phyloP scores from a whole-genome alignment of 2,797 vertebrate genomes.

The Caiman crocodilus region DNA sequence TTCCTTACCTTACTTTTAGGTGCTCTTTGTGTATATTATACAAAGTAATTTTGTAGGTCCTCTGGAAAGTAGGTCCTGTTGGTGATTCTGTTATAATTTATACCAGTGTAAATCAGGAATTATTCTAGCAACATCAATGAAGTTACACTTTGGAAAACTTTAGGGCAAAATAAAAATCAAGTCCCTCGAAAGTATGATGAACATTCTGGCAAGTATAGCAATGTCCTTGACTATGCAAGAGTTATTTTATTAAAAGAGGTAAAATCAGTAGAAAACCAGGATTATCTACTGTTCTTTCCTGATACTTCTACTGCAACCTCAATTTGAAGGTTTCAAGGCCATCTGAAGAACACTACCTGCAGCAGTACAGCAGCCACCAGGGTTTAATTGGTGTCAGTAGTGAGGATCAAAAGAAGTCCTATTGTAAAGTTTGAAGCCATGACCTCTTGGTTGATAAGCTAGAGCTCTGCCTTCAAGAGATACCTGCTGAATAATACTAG shows the following conservation, averaged over 20 bases:
- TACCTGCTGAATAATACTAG: background rate
- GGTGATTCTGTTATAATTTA: background rate
- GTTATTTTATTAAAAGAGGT: background rate
- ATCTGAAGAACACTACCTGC: background rate
- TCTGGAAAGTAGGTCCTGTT: too few relatives aligned
- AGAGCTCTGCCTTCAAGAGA: background rate
- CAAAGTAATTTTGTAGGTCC: background rate
- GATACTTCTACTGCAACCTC: background rate
- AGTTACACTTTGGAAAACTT: background rate
- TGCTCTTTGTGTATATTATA: background rate
- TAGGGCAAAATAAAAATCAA: background rate
- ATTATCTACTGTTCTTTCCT: background rate
- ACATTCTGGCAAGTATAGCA: background rate
- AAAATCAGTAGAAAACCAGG: background rate
- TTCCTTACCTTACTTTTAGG: constrained; percentile 20
- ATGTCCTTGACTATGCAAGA: background rate
- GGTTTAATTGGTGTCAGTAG: background rate
- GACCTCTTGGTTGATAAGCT: background rate
- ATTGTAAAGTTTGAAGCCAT: background rate
- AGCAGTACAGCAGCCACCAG: background rate
- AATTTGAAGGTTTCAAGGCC: background rate
- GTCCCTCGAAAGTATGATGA: background rate
- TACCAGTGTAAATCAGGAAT: background rate
- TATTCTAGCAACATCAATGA: background rate
- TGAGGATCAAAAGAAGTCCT: background rate